A percentile compares a stretch with the other conserved stretches of the same genome.
phyloP scores from a whole-genome alignment of 2,113 vertebrate genomes.

The Hassar affinis region DNA sequence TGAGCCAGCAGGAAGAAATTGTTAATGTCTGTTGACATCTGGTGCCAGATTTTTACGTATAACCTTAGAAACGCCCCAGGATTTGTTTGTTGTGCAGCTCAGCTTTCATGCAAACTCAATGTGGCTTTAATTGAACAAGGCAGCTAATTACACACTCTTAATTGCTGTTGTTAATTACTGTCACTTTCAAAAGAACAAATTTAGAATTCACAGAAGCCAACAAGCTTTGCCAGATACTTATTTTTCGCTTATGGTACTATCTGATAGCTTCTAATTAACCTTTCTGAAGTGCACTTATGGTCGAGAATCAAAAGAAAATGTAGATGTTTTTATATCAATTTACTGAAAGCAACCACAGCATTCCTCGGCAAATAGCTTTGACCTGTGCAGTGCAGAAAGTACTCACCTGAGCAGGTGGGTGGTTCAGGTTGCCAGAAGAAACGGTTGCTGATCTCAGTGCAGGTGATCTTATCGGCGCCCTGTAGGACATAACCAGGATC shows the following conservation, averaged over 20 bases:
- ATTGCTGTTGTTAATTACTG: constrained; percentile 53
- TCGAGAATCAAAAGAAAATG: background rate
- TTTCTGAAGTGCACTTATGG: background rate
- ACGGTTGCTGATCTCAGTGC: constrained; percentile 89
- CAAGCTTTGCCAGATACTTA: constrained; percentile 12
- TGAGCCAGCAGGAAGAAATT: background rate
- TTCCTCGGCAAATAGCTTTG: background rate
- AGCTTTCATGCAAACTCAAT: constrained; percentile 45
- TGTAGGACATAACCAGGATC: constrained; percentile 90
- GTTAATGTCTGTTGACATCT: constrained; percentile 19
- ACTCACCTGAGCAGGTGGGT: constrained; percentile 65
- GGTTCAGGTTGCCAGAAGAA: constrained; percentile 99
- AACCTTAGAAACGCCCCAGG: constrained; percentile 14
- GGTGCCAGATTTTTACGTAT: constrained; percentile 8
- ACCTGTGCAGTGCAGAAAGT: background rate
- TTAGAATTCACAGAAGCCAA: constrained; percentile 40
- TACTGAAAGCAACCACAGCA: background rate
- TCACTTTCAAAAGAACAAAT: constrained; percentile 40
- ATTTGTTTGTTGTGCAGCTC: constrained; percentile 36
- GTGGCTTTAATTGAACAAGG: constrained; percentile 57
- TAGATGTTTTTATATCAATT: background rate
- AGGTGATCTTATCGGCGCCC: constrained; percentile 88
- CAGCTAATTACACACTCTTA: constrained; percentile 57
- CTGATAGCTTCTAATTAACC: background rate
- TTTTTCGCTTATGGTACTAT: constrained; percentile 8